A percentile compares a stretch with the other conserved stretches of the same genome.
These are phyloP conservation scores for Pecten maximus DNA, from an alignment of 2,888 invertebrate species.

Conservation along the genomic window DNA sequence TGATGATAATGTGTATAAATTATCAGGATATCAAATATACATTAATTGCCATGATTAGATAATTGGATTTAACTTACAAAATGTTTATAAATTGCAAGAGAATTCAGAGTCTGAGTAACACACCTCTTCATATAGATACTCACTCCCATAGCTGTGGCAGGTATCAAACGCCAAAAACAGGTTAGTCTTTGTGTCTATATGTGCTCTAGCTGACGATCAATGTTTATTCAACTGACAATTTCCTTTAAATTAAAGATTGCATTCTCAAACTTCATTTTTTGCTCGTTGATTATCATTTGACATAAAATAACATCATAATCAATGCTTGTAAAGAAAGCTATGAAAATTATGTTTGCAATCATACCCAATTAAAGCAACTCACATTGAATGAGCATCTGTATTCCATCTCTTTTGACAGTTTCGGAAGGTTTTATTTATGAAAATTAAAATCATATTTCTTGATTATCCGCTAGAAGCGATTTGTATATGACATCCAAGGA, in stretches of 20 bases:
- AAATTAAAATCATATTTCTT: conserved; percentile 14
- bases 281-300: neutral
- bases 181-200: no score
- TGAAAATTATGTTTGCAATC: neutral
- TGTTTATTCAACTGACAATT: neutral
- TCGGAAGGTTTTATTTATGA: neutral
- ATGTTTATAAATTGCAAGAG: no score
- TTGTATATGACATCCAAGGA: neutral
- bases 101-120: no score
- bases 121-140: no score
- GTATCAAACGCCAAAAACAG: no score
- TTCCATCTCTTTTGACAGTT: neutral
- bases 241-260: neutral
- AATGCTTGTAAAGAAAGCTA: neutral
- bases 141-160: no score
- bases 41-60: no score
- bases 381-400: neutral
- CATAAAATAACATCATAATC: neutral
- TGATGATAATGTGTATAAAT: no score
- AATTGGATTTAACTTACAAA: no score
- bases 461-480: neutral
- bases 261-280: neutral
- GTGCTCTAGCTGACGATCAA: neutral
- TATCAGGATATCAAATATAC: no score
- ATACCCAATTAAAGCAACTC: neutral